Conservation (phyloP, 2,797 vertebrate genomes). For the Sardinella longiceps region DNA sequence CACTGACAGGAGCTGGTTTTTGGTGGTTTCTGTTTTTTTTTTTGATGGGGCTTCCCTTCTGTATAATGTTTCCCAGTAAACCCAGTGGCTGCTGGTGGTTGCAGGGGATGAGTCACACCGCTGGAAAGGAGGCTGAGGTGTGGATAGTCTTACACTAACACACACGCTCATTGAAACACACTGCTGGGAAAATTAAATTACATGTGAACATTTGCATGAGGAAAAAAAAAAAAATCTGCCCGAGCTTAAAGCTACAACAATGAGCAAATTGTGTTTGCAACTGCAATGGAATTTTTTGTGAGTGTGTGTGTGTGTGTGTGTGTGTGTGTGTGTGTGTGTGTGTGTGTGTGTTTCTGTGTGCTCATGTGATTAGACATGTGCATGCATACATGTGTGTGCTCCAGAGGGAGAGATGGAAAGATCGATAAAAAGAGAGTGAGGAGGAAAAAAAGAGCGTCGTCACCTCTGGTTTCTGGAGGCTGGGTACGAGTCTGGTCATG, state of each 20-base stretch:
- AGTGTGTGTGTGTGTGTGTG: neutral
- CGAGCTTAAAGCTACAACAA: neutral
- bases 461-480: slow-evolving; percentile 27
- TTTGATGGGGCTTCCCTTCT: neutral
- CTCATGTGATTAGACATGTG: neutral
- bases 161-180: neutral
- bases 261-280: neutral
- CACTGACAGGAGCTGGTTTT: neutral
- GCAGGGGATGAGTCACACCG: neutral
- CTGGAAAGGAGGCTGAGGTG: neutral
- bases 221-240: neutral
- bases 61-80: neutral
- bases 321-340: neutral
- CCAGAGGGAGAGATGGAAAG: neutral
- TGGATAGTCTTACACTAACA: neutral
- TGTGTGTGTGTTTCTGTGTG: neutral
- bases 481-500: slow-evolving; percentile 29
- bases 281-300: neutral
- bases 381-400: neutral
- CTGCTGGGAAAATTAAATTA: neutral
- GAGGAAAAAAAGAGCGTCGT: neutral
- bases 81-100: neutral
- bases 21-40: neutral
- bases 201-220: neutral
- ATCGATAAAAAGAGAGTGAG: neutral